Evolutionary conservation across 2,797 vertebrate genomes (phyloP), one percentile per base, ranked within the genome.

Genomic region (Chloroceryle amazona): DNA sequence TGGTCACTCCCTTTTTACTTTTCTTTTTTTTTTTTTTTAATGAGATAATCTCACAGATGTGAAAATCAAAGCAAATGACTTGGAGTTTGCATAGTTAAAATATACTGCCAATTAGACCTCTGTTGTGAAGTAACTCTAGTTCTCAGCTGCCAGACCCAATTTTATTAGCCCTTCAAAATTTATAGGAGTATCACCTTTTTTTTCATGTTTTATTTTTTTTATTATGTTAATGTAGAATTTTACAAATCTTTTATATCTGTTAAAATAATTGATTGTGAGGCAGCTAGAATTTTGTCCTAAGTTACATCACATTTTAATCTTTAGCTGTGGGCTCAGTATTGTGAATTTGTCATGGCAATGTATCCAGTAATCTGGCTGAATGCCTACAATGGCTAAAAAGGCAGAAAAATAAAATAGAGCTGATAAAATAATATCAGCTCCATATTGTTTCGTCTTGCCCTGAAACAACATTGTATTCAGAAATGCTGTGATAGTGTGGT

Each of bases 391-490:
- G 15, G 55, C 46, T 74, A 33, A 65, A 79, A 67, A 62, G 49
- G 47, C 26, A 66, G 39, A 71, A 83, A 88, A 94, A 54, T 52
- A 67, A 86, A 81, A 23, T 26, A 62, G 46, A 83, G 17, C 57
- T 73, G 78, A 61, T 87, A 42, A 89, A 95, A 80, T 10, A 57
- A 3, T 73, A 83, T 79, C 65, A 74, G 15, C 29, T 78, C 41
- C 8, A 5, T 90, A 41, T 89, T 93, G 46, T 89, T 93, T 78
- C 28, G 47, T 68, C 39, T 87, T 86, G 18, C 58, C 58, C 54
- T 89, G 86, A 86, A 94, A 94, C 47, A 91, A 37, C 16, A 55
- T 47, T 55, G 17, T 76, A 29, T 57, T 80, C 79, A 90, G 78
- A 89, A 95, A 54, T 26, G 9, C 42, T 0, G 0, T 76, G 42